Percentiles rank a stretch among this genome's conserved stretches.
These are phyloP conservation scores for Scortum barcoo DNA, from an alignment of 2,113 vertebrate species.

Conservation along the genomic window DNA sequence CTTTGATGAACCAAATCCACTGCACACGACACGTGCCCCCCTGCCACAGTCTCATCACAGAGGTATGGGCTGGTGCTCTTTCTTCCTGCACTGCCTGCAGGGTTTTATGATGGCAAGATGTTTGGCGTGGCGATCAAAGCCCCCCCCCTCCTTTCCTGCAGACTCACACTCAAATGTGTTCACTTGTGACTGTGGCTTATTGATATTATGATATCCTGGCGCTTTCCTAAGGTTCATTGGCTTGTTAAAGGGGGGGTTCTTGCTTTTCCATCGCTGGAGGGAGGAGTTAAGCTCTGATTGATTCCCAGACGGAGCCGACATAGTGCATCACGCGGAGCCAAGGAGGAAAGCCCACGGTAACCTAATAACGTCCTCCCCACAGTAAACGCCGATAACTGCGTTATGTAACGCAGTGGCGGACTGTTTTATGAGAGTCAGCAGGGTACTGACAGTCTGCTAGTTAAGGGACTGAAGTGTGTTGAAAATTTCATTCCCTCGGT, in stretches of 20 bases:
- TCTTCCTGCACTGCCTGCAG: conserved; percentile 46
- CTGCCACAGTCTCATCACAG: conserved; percentile 37
- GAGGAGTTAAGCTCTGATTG: conserved; percentile 67
- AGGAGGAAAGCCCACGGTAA: conserved; percentile 77
- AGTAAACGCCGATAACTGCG: conserved; percentile 43
- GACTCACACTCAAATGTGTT: conserved; percentile 36
- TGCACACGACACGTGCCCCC: conserved; percentile 62
- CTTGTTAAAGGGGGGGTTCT: conserved; percentile 45
- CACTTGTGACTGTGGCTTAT: conserved; percentile 58
- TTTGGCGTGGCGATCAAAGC: conserved; percentile 52
- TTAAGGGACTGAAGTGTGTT: conserved; percentile 35
- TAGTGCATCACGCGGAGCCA: conserved; percentile 56
- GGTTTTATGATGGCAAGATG: conserved; percentile 50
- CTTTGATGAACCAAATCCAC: conserved; percentile 75
- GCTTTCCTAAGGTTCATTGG: conserved; percentile 58
- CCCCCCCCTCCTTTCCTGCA: conserved; percentile 4
- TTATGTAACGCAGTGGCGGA: conserved; percentile 64
- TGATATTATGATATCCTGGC: conserved; percentile 57
- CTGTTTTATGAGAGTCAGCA: conserved; percentile 62
- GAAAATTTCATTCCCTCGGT: conserved; percentile 30
- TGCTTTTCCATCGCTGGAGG: conserved; percentile 39
- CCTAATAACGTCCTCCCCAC: conserved; percentile 68
- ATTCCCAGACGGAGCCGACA: conserved; percentile 65
- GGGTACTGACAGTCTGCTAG: conserved; percentile 48
- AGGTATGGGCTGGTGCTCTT: conserved; percentile 32